A percentile compares a stretch with the other conserved stretches of the same genome.
These are phyloP conservation scores for Torymus tubicola DNA, from an alignment of 2,888 invertebrate species.

Conservation along the genomic window DNA sequence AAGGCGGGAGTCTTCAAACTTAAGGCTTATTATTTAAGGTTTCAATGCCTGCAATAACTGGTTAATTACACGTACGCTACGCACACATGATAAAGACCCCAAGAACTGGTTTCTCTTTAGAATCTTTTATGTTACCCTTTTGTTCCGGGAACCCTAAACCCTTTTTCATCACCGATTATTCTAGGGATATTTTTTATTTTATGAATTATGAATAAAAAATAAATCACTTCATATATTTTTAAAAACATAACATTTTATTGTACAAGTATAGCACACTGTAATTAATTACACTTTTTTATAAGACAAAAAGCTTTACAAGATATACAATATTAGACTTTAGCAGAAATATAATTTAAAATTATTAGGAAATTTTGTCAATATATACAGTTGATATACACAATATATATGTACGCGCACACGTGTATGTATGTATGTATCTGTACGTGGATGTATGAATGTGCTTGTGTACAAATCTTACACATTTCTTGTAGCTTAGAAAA, in stretches of 20 bases:
- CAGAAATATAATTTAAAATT: slow-evolving; percentile 32
- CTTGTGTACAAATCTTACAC: slow-evolving; percentile 7
- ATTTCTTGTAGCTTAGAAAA: slow-evolving; percentile 41
- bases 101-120: slow-evolving; percentile 33
- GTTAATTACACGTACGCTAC: slow-evolving; percentile 30
- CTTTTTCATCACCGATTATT: neutral
- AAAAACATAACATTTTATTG: slow-evolving; percentile 52
- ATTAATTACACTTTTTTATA: slow-evolving; percentile 19
- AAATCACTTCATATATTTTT: slow-evolving; percentile 18
- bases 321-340: slow-evolving; percentile 15
- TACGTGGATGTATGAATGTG: too few relatives aligned
- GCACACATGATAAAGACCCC: slow-evolving; percentile 19
- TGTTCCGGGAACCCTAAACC: neutral
- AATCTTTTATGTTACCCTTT: slow-evolving; percentile 34
- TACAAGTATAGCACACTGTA: slow-evolving; percentile 22
- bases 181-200: neutral
- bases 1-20: slow-evolving; percentile 48
- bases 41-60: slow-evolving; percentile 15
- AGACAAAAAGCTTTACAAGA: slow-evolving; percentile 41
- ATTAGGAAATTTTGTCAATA: slow-evolving; percentile 14
- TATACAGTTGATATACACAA: slow-evolving; percentile 22
- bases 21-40: slow-evolving; percentile 14
- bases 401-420: neutral
- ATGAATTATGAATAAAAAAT: neutral
- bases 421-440: too few relatives aligned